These are phyloP conservation scores for Heliconius hortense DNA, from an alignment of 2,888 invertebrate species.

Conservation along the genomic window DNA sequence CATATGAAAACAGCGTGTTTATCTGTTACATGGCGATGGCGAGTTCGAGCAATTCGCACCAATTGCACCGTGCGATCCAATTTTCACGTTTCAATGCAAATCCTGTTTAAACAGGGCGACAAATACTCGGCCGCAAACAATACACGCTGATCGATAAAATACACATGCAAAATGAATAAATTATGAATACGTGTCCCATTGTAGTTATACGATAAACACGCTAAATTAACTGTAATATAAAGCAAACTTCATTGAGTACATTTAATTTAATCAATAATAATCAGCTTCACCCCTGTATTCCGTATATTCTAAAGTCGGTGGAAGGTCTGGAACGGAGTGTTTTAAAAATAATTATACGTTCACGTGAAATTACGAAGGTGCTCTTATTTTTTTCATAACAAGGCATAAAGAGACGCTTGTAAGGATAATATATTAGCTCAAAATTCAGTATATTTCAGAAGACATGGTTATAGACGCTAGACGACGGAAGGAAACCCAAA, in stretches of 20 bases:
- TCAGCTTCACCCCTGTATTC: too few relatives aligned
- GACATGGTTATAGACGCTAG: background rate
- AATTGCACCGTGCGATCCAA: slow-evolving; percentile 39
- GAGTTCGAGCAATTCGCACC: slow-evolving; percentile 11
- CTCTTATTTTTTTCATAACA: background rate
- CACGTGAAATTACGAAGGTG: background rate
- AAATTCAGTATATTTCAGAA: background rate
- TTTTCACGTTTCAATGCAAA: slow-evolving; percentile 50
- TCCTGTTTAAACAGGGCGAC: slow-evolving; percentile 53
- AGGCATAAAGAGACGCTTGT: background rate
- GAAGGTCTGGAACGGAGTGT: too few relatives aligned
- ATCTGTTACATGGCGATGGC: slow-evolving; percentile 1
- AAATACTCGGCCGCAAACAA: slow-evolving; percentile 54
- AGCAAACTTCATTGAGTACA: slow-evolving; percentile 13
- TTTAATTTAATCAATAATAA: background rate
- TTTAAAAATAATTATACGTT: background rate
- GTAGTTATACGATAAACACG: slow-evolving; percentile 60
- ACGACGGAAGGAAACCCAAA: background rate
- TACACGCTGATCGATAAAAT: slow-evolving; percentile 63
- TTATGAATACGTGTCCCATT: slow-evolving; percentile 57
- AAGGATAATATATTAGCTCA: background rate
- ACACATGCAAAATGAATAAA: slow-evolving; percentile 66
- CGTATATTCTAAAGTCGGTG: too few relatives aligned
- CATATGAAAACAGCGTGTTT: slow-evolving; percentile 10
- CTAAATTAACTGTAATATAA: slow-evolving; percentile 25